Base-by-base conservation (phyloP, 2,888 invertebrate genomes). In the Epinotia bilunana region DNA sequence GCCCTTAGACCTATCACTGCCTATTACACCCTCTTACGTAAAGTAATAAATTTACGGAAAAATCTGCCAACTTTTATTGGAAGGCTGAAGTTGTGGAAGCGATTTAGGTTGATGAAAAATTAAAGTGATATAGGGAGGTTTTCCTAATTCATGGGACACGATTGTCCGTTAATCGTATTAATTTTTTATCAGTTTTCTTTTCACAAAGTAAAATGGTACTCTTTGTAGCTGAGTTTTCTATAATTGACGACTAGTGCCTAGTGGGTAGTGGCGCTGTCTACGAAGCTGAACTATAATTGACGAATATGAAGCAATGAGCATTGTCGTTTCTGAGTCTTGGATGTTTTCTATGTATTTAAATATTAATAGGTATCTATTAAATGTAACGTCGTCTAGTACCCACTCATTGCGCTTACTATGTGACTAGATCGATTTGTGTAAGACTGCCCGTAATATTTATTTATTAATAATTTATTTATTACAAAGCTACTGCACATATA, bases 1-100 rank as follows among this genome's bases (percentile, higher is more conserved):
- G 75, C 78, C 79, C 46, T 46, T 39, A 20, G 58, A 72, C 75
- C 75, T 75, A 75, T 75, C 65, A 67, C 46, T 67, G 71, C 61
- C 61, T 75, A 71, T 70, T 70, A 74, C 63, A 65, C 58, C 74
- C 74, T 74, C 69, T 74, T 74, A 65, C 70, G 64, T 65, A 60
- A 74, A 70, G 62, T 70, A 63, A 74, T 74, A 74, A 65, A 74
- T 74, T 74, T 65, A 70, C 28, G 73, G 20, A 65, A 70, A 74
- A 74, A 74, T 64, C 64, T 74, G 60, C 57, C 39, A 60, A 74
- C 58, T 74, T 65, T 70, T 74, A 65, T 65, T 49, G 57, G 53
- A 74, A 64, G 20, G 60, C 16, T 49, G 57, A 74, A 71, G 39
- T 71, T 72, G 62, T 55, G 58, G 60, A 69, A 58, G 60, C 64